Evolutionary conservation across 1,140 invertebrate genomes (phyloP).

Genomic region (Drosophila auraria): DNA sequence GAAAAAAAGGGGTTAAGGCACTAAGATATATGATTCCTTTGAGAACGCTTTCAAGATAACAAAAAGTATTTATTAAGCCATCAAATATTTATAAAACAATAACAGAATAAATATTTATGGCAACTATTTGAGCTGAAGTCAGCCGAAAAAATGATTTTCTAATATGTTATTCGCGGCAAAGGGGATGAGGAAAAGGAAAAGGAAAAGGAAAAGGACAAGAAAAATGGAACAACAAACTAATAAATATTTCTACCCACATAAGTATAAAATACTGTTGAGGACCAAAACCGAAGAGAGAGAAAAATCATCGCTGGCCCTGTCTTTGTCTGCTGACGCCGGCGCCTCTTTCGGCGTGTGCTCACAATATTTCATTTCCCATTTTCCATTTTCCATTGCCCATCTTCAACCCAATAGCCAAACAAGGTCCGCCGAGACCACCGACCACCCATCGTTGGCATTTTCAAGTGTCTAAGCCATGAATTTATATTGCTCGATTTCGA

Average conservation of each 20-base stretch:
- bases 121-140: neutral
- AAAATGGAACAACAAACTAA: slow-evolving; percentile 78
- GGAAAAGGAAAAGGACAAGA: neutral
- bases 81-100: neutral
- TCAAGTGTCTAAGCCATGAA: slow-evolving; percentile 80
- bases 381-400: slow-evolving; percentile 32
- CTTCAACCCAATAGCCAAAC: slow-evolving; percentile 8
- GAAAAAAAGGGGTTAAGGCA: neutral
- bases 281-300: slow-evolving; percentile 26
- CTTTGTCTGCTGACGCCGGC: slow-evolving; percentile 14
- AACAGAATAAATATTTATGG: neutral
- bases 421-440: neutral
- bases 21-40: neutral
- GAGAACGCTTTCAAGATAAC: too few species aligned
- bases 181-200: neutral
- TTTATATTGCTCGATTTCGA: slow-evolving; percentile 83
- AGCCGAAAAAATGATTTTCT: slow-evolving; percentile 1
- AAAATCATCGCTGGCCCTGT: slow-evolving; percentile 34
- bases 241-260: slow-evolving; percentile 75
- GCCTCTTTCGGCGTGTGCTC: slow-evolving; percentile 28
- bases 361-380: slow-evolving; percentile 74
- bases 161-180: neutral
- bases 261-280: slow-evolving; percentile 77
- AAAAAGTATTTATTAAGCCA: neutral
- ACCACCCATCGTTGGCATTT: slow-evolving; percentile 48